Conservation (phyloP, 2,797 vertebrate genomes). For the Xenops minutus region DNA sequence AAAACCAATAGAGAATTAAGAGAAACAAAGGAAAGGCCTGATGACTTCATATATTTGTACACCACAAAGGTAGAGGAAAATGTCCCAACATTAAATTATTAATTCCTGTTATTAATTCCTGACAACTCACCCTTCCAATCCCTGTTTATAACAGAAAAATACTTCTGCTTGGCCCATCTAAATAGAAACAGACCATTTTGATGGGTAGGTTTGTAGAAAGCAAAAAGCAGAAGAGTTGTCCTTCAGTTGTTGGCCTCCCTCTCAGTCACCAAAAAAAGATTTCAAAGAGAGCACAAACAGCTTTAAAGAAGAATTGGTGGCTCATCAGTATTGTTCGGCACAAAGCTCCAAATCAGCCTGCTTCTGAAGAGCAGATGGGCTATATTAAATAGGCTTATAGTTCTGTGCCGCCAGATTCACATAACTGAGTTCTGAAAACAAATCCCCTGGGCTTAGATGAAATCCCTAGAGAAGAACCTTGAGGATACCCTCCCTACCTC, state of each 20-base stretch:
- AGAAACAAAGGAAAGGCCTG: background rate
- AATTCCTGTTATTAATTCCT: background rate
- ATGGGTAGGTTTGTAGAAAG: background rate
- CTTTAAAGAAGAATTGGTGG: background rate
- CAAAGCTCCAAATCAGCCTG: conserved; percentile 10
- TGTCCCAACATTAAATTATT: background rate
- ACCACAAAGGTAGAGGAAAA: background rate
- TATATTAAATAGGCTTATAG: conserved; percentile 25
- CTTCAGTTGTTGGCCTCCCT: background rate
- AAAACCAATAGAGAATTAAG: background rate
- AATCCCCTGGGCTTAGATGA: background rate
- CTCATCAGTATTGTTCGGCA: background rate
- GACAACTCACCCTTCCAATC: background rate
- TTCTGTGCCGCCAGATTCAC: background rate
- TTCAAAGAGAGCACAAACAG: background rate
- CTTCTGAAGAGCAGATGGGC: background rate
- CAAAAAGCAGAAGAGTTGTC: background rate
- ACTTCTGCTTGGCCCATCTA: background rate
- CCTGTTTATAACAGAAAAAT: background rate
- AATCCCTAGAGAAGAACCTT: background rate
- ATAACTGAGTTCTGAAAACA: background rate
- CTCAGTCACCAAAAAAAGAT: background rate
- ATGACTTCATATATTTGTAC: background rate
- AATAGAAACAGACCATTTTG: background rate
- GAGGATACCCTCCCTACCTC: background rate